These are phyloP conservation scores for Myotis pilosus DNA, from an alignment of 2,797 vertebrate species.

Conservation along the genomic window DNA sequence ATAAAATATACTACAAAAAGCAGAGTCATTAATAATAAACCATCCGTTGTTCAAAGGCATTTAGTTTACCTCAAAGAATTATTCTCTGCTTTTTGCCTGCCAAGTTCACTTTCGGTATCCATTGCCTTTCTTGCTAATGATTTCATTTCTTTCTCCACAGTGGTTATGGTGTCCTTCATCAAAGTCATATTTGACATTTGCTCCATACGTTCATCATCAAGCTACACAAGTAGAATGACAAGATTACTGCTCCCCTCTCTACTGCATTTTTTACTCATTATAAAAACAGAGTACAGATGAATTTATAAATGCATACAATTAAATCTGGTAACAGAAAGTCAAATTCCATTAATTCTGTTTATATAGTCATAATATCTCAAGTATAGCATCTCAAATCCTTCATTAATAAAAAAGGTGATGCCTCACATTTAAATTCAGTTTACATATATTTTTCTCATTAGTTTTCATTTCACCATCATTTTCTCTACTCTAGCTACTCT, in stretches of 20 bases:
- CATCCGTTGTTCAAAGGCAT: conserved; percentile 33
- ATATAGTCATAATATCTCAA: conserved; percentile 9
- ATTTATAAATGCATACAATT: conserved; percentile 1
- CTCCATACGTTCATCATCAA: conserved; percentile 86
- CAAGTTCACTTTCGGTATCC: conserved; percentile 84
- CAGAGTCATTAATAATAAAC: conserved; percentile 49
- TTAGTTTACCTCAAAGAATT: conserved; percentile 84
- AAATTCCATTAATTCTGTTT: conserved; percentile 43
- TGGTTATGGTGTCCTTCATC: conserved; percentile 84
- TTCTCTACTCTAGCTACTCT: neutral
- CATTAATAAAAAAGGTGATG: neutral
- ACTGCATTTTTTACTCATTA: conserved; percentile 8
- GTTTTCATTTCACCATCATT: conserved; percentile 29
- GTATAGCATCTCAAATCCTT: conserved; percentile 31
- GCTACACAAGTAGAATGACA: conserved; percentile 79
- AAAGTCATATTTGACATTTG: conserved; percentile 82
- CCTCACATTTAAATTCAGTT: conserved; percentile 23
- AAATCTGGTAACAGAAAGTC: conserved; percentile 24
- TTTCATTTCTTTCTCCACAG: conserved; percentile 87
- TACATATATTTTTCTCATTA: conserved; percentile 39
- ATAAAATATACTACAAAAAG: conserved; percentile 47
- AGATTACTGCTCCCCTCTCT: conserved; percentile 23
- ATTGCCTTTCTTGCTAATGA: conserved; percentile 82
- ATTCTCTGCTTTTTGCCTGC: conserved; percentile 83
- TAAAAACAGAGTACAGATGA: conserved; percentile 38